phyloP scores from a whole-genome alignment of 2,888 invertebrate genomes.

The Caenorhabditis doughertyi region DNA sequence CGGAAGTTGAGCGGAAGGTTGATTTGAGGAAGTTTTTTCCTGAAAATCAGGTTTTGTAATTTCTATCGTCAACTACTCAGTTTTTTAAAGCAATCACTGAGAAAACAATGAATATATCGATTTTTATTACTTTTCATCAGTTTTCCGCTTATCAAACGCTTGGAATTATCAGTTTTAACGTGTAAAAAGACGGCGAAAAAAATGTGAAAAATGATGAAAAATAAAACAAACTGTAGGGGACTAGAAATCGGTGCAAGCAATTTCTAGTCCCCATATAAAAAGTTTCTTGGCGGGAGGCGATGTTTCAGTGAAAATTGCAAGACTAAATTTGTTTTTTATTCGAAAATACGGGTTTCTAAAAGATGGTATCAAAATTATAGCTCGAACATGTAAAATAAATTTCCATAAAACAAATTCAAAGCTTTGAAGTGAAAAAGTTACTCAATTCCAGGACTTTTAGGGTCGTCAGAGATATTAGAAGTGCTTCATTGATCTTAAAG shows the following conservation, averaged over 20 bases:
- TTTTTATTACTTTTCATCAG: constrained; percentile 24
- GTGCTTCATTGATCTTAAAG: no score
- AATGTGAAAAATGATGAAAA: constrained; percentile 34
- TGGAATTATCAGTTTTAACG: constrained; percentile 17
- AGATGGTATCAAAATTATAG: no score
- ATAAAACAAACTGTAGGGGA: constrained; percentile 17
- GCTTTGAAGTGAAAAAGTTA: no score
- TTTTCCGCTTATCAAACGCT: constrained; percentile 17
- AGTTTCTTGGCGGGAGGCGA: constrained; percentile 17
- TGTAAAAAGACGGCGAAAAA: constrained; percentile 22
- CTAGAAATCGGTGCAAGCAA: constrained; percentile 33
- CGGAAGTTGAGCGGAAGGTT: constrained; percentile 49
- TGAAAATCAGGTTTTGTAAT: constrained; percentile 33
- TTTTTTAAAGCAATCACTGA: background rate
- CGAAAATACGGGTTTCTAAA: background rate
- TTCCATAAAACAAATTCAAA: no score
- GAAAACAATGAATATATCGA: constrained; percentile 27
- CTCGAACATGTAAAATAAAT: background rate
- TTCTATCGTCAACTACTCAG: no score
- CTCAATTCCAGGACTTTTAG: no score
- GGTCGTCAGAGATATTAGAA: no score
- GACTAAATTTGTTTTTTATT: background rate
- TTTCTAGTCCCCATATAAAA: constrained; percentile 36
- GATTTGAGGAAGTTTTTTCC: constrained; percentile 59
- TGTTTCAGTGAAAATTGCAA: background rate